Conservation (phyloP, 2,797 vertebrate species). For the Enteromius paludinosus region DNA sequence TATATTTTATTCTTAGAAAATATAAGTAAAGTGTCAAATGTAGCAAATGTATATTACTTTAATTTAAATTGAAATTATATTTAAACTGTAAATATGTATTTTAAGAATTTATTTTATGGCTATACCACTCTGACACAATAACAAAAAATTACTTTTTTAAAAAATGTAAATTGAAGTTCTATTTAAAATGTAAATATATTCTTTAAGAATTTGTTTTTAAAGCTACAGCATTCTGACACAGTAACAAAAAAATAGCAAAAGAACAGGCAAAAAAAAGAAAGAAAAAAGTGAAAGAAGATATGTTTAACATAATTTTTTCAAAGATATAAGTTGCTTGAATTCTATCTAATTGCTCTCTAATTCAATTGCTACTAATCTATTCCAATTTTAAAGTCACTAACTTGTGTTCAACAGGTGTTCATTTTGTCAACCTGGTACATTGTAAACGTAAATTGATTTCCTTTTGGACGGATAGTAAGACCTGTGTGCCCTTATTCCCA, state of each 20-base stretch:
- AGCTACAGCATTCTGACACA: background rate
- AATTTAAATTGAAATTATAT: too few species aligned
- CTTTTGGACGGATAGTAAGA: background rate
- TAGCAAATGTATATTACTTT: too few species aligned
- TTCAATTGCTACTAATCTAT: background rate
- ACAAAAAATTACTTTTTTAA: too few species aligned
- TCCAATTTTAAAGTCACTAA: background rate
- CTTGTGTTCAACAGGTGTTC: background rate
- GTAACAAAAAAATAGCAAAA: background rate
- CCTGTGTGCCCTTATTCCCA: background rate
- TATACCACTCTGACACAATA: too few species aligned
- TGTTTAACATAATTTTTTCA: background rate
- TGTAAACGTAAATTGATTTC: background rate
- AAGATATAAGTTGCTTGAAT: background rate
- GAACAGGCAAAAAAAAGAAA: background rate
- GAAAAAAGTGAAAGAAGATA: too few species aligned
- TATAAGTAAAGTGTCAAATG: too few species aligned
- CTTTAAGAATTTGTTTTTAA: background rate
- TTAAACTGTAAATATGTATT: too few species aligned
- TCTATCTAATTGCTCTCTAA: background rate
- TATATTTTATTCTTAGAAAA: too few species aligned
- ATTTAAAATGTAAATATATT: background rate
- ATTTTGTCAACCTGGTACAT: background rate
- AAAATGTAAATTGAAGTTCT: too few species aligned
- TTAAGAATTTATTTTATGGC: too few species aligned